A percentile compares a stretch with the other conserved stretches of the same genome.
These are phyloP conservation scores for Furcifer pardalis DNA, from an alignment of 2,797 vertebrate species.

Conservation along the genomic window DNA sequence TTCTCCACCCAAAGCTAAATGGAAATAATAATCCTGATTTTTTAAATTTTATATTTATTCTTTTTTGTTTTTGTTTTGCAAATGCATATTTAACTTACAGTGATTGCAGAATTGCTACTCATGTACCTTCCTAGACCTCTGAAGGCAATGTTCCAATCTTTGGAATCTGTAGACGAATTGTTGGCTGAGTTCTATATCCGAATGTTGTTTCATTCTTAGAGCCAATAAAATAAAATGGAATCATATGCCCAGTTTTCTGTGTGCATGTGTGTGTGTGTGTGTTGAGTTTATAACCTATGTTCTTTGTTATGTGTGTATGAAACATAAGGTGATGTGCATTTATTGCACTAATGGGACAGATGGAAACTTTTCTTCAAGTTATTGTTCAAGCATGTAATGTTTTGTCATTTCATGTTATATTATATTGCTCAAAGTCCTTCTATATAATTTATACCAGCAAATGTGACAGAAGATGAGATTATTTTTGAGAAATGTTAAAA, in stretches of 20 bases:
- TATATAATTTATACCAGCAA: too few species aligned
- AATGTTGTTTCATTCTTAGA: background rate
- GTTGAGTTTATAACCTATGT: background rate
- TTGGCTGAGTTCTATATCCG: background rate
- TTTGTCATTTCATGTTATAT: too few species aligned
- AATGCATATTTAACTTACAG: background rate
- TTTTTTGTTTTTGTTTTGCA: background rate
- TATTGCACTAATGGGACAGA: background rate
- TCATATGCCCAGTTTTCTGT: too few species aligned
- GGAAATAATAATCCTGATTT: background rate
- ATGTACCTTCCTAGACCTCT: background rate
- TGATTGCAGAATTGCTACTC: background rate
- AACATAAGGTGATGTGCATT: background rate
- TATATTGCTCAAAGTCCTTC: too few species aligned
- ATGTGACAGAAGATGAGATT: background rate
- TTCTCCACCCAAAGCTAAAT: background rate
- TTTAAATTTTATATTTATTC: background rate
- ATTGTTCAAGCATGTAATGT: too few species aligned
- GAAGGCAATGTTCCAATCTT: background rate
- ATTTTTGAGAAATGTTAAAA: background rate
- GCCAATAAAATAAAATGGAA: background rate
- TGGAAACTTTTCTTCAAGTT: background rate
- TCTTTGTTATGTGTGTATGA: too few species aligned
- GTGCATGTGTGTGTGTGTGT: background rate
- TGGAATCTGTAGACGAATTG: background rate